Evolutionary conservation across 2,888 invertebrate genomes (phyloP).

Genomic region (Ariolimax columbianus): DNA sequence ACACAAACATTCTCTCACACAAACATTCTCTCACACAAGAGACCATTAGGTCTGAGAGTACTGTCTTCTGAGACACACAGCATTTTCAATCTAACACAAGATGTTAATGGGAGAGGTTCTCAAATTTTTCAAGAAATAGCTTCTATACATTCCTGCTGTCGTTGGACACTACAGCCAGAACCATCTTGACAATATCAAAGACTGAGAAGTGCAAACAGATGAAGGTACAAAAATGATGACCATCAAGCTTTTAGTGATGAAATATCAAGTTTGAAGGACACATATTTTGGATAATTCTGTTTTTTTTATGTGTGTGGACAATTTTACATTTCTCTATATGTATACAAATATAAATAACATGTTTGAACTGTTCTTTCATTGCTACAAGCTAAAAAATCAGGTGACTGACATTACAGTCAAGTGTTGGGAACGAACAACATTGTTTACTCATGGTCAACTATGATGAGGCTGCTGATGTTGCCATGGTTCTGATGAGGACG

Average conservation of each 20-base stretch:
- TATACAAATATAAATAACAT: neutral
- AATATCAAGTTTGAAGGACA: neutral
- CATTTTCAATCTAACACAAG: no score
- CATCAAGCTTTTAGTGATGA: neutral
- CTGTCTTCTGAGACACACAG: no score
- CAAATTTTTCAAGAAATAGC: no score
- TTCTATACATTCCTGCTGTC: no score
- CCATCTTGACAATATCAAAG: neutral
- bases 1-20: no score
- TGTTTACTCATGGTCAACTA: slow-evolving; percentile 1
- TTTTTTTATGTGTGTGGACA: no score
- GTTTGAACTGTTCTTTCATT: neutral
- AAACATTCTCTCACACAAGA: no score
- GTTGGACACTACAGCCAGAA: no score
- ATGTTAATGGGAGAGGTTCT: no score
- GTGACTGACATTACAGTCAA: slow-evolving; percentile 5
- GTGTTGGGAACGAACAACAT: no score
- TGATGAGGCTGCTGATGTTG: slow-evolving; percentile 23
- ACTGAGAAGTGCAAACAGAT: neutral
- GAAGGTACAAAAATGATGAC: neutral
- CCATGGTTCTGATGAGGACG: slow-evolving; percentile 36
- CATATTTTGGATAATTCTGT: neutral
- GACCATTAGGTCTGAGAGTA: no score
- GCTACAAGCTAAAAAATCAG: neutral
- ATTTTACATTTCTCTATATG: neutral